These are phyloP conservation scores for Brenthis daphne DNA, from an alignment of 2,888 invertebrate genomes.

Conservation along the genomic window DNA sequence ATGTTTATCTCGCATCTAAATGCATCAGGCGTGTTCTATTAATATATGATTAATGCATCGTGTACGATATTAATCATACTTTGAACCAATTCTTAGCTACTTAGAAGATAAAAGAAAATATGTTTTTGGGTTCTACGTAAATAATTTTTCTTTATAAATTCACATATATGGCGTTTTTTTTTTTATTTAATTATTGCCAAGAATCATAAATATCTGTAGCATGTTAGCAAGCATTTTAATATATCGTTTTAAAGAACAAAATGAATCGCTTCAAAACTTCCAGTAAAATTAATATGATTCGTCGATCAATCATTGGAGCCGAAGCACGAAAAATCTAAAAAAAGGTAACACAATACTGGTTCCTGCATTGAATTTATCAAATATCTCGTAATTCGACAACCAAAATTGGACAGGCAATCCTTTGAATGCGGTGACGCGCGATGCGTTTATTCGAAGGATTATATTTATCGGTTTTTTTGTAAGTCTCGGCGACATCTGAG, in stretches of 20 bases:
- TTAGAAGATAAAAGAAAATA: too few species aligned
- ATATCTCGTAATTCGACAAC: constrained; percentile 57
- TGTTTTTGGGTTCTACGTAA: too few species aligned
- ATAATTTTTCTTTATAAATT: too few species aligned
- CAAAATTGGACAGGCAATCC: constrained; percentile 64
- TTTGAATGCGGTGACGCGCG: constrained; percentile 56
- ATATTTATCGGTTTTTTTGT: constrained; percentile 51
- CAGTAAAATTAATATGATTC: constrained; percentile 42
- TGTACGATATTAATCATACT: constrained; percentile 25
- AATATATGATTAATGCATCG: constrained; percentile 26
- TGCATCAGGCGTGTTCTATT: constrained; percentile 30
- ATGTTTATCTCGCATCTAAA: constrained; percentile 34
- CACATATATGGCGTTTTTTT: too few species aligned
- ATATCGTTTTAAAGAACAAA: constrained; percentile 8
- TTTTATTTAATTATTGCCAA: too few species aligned
- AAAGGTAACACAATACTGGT: constrained; percentile 52
- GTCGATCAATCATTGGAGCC: constrained; percentile 54
- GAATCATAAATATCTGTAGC: background rate
- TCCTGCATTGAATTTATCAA: constrained; percentile 57
- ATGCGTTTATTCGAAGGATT: constrained; percentile 42
- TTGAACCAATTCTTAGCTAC: constrained; percentile 7
- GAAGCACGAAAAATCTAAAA: constrained; percentile 46
- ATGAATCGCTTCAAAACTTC: constrained; percentile 22
- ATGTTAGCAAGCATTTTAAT: background rate
- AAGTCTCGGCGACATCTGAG: constrained; percentile 51